Conservation (phyloP, 2,888 invertebrate genomes). For the Argynnis bischoffii region DNA sequence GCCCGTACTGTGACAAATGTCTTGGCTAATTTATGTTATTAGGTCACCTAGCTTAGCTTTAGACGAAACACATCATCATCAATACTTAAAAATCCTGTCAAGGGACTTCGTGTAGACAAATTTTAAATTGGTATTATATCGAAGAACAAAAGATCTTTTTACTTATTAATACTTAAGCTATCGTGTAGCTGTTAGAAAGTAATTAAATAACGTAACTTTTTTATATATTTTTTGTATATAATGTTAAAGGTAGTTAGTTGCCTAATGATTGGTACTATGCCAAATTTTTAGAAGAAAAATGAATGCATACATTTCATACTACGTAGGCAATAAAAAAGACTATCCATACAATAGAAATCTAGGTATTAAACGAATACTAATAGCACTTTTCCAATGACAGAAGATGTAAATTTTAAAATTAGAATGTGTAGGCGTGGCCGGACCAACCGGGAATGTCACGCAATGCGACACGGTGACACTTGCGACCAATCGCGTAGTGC, state of each 20-base stretch:
- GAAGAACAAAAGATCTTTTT: too few relatives aligned
- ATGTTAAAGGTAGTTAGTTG: too few relatives aligned
- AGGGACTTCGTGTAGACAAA: too few relatives aligned
- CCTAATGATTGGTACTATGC: too few relatives aligned
- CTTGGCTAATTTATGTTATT: slow-evolving; percentile 30
- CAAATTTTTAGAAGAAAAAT: too few relatives aligned
- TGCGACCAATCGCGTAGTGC: slow-evolving; percentile 62
- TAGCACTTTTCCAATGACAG: slow-evolving; percentile 21
- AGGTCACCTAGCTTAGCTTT: slow-evolving; percentile 16
- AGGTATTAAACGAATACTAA: slow-evolving; percentile 14
- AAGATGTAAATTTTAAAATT: slow-evolving; percentile 46
- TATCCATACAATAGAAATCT: background rate
- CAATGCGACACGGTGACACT: slow-evolving; percentile 75
- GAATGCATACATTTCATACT: background rate
- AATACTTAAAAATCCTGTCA: background rate
- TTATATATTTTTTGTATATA: too few relatives aligned
- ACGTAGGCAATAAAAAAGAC: background rate
- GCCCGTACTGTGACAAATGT: slow-evolving; percentile 47
- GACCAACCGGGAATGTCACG: slow-evolving; percentile 73
- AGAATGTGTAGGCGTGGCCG: slow-evolving; percentile 63
- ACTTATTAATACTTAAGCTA: too few relatives aligned
- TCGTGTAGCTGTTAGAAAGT: too few relatives aligned
- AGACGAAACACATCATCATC: background rate
- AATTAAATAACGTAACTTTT: too few relatives aligned
- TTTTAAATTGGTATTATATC: too few relatives aligned